A percentile compares a stretch with the other conserved stretches of the same genome.
These are phyloP conservation scores for Apteryx mantelli DNA, from an alignment of 2,113 vertebrate genomes.

Conservation along the genomic window DNA sequence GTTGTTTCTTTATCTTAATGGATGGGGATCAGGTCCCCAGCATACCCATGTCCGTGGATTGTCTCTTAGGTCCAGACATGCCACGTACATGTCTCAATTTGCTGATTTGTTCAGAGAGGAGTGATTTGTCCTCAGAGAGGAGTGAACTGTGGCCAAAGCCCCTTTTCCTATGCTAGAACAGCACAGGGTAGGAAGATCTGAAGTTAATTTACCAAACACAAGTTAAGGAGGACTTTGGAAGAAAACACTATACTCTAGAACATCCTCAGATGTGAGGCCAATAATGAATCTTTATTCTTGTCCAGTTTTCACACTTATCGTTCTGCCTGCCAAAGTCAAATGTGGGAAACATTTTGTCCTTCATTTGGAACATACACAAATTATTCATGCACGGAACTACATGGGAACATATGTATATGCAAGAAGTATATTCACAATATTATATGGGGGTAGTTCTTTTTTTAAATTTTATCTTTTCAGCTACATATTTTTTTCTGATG, in stretches of 20 bases:
- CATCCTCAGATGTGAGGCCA: conserved; percentile 35
- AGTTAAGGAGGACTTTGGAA: not conserved
- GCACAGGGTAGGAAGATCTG: not conserved
- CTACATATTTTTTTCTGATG: not conserved
- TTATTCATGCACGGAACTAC: not conserved
- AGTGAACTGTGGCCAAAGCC: not conserved
- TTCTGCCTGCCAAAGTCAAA: not conserved
- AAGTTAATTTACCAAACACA: conserved; percentile 9
- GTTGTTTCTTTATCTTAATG: not conserved
- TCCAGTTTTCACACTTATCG: conserved; percentile 28
- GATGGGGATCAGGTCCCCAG: not conserved
- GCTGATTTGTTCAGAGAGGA: not conserved
- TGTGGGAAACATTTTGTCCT: conserved; percentile 15
- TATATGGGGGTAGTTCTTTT: not conserved
- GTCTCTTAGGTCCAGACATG: fast-evolving
- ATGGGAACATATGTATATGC: not conserved
- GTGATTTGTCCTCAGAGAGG: not conserved
- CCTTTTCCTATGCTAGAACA: not conserved
- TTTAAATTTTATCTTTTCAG: not conserved
- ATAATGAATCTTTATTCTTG: not conserved
- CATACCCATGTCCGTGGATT: fast-evolving
- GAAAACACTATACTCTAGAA: conserved; percentile 16
- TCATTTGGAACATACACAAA: not conserved
- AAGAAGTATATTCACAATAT: not conserved
- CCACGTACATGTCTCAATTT: fast-evolving